Evolutionary conservation across 2,888 invertebrate genomes (phyloP).

Genomic region (Plebejus melissa): DNA sequence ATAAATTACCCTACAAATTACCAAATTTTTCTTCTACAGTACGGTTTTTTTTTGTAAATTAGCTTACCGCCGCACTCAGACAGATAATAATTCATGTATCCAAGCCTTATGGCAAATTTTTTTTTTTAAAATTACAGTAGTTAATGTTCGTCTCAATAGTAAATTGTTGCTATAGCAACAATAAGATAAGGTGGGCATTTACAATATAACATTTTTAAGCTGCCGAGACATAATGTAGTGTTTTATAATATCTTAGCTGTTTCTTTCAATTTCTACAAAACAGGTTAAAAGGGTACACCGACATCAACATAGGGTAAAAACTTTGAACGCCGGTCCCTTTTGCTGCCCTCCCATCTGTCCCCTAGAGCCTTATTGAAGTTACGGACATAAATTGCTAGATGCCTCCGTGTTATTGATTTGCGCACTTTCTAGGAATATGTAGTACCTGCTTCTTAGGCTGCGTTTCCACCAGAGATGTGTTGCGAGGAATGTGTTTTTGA

Average conservation of each 20-base stretch:
- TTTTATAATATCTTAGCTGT: background rate
- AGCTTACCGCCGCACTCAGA: no score
- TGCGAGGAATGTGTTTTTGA: no score
- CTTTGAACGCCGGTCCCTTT: conserved; percentile 5
- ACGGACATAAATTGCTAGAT: conserved; percentile 23
- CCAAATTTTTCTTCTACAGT: background rate
- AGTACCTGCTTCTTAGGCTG: background rate
- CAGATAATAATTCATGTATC: no score
- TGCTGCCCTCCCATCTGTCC: conserved; percentile 12
- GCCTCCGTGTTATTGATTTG: conserved; percentile 20
- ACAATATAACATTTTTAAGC: background rate
- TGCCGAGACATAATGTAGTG: background rate
- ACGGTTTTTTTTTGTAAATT: no score
- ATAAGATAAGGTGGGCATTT: background rate
- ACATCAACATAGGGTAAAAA: conserved; percentile 9
- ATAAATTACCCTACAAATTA: background rate
- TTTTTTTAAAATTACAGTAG: no score
- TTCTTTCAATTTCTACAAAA: background rate
- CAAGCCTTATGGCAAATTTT: no score
- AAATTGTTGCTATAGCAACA: no score
- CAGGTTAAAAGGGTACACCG: background rate
- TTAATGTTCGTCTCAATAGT: no score
- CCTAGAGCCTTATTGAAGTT: conserved; percentile 22
- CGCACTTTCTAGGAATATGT: background rate
- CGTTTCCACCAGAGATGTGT: no score